Evolutionary conservation across 1,140 invertebrate species (phyloP).

Genomic region (Solenopsis fugax): DNA sequence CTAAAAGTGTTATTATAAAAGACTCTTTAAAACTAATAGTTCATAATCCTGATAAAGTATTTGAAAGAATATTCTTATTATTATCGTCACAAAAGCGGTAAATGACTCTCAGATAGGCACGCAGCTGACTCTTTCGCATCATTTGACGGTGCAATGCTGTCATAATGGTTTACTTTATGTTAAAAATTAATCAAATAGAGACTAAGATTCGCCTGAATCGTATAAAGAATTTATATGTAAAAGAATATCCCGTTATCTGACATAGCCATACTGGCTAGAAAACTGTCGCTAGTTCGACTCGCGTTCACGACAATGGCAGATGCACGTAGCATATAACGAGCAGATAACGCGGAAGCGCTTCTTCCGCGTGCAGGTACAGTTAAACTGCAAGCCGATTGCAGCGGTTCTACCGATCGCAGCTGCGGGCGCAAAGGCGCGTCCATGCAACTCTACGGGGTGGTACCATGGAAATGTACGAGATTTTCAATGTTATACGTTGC

Average conservation of each 20-base stretch:
- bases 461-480: not conserved
- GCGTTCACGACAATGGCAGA: constrained; percentile 72
- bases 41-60: not conserved
- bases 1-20: no score
- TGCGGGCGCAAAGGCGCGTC: constrained; percentile 49
- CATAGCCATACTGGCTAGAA: constrained; percentile 36
- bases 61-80: not conserved
- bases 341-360: constrained; percentile 80
- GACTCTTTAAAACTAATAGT: not conserved
- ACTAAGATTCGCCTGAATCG: not conserved
- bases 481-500: not conserved
- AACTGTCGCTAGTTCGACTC: constrained; percentile 64
- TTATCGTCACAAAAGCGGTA: not conserved
- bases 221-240: constrained; percentile 10
- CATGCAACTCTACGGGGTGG: constrained; percentile 10
- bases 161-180: not conserved
- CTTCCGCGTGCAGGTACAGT: constrained; percentile 81
- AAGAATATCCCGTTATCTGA: constrained; percentile 36
- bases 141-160: not conserved
- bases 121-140: not conserved
- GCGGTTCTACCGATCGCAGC: constrained; percentile 61
- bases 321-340: constrained; percentile 72
- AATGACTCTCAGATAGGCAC: not conserved
- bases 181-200: not conserved
- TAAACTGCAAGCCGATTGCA: constrained; percentile 72